Evolutionary conservation across 1,140 invertebrate species (phyloP), one percentile per base, ranked within the genome.

Genomic region (Popillia japonica): DNA sequence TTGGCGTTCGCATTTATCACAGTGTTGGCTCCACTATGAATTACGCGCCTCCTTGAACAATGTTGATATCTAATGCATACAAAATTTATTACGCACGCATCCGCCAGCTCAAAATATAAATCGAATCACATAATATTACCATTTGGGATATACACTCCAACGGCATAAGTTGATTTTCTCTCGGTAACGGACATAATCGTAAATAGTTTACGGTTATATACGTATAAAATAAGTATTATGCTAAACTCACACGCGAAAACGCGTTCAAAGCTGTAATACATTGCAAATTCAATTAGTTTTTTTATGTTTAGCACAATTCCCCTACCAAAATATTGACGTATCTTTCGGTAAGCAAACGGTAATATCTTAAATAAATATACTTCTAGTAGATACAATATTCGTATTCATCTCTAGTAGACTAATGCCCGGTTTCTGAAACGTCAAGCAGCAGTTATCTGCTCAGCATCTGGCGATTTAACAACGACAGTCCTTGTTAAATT

Each of bases 1-100:
- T 83, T 80, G 82, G 81, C 82, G 82, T 80, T 80, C 78, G 78
- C 81, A 83, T 83, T 83, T 81, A 81, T 83, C 82, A 83, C 79
- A 78, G 79, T 79, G 80, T 81, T 81, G 80, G 77, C 76, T 81
- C 81, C 79, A 80, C 82, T 78, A 82, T 83, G 82, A 83, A 78
- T 81, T 83, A 83, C 81, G 14, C 17, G 72, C 72, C 41, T 74
- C 17, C 72, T 68, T 68, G 20, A 68, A 27, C 61, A 27, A 23
- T 68, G 61, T 68, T 68, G 61, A 68, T 68, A 20, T 68, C 61
- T 68, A 68, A 68, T 68, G 61, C 61, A 68, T 68, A 68, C 22
- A 20, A 68, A 68, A 68, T 68, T 68, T 68, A 68, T 68, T 68
- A 68, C 61, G 61, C 7, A 14, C 27, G 61, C 61, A 68, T 68